These are phyloP conservation scores for Paradoxurus hermaphroditus DNA, from an alignment of 2,113 vertebrate genomes.

Conservation along the genomic window DNA sequence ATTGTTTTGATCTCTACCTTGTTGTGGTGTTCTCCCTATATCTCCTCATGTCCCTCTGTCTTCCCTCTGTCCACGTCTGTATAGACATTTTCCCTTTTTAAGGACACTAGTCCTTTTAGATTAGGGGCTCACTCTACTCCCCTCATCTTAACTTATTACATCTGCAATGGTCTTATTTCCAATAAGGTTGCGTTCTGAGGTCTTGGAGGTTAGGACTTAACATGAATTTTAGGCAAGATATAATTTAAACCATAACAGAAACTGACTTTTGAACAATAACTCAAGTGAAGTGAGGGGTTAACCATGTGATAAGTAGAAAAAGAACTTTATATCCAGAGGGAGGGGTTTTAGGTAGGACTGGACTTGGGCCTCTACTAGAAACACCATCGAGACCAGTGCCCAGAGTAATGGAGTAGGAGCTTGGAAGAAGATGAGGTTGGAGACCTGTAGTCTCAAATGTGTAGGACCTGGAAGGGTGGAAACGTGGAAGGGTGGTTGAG, in stretches of 20 bases:
- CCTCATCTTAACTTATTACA: neutral
- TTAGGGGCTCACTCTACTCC: neutral
- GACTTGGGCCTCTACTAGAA: neutral
- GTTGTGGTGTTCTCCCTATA: neutral
- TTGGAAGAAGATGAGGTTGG: neutral
- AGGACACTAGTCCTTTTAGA: neutral
- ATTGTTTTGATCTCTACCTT: neutral
- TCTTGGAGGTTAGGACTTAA: neutral
- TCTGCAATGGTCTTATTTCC: neutral
- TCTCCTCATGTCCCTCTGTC: neutral
- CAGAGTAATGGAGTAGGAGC: neutral
- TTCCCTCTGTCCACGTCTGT: neutral
- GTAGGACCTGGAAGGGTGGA: neutral
- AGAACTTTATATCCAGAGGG: neutral
- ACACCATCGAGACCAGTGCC: neutral
- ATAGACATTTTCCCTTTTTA: neutral
- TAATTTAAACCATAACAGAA: neutral
- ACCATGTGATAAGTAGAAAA: neutral
- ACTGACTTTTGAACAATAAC: neutral
- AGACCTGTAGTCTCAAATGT: neutral
- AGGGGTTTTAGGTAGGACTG: neutral
- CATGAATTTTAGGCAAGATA: neutral
- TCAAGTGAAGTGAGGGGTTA: neutral
- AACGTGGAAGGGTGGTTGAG: neutral
- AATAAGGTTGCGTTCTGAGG: neutral